Conservation (phyloP, 23 tunicate species). For the Halocynthia roretzi region DNA sequence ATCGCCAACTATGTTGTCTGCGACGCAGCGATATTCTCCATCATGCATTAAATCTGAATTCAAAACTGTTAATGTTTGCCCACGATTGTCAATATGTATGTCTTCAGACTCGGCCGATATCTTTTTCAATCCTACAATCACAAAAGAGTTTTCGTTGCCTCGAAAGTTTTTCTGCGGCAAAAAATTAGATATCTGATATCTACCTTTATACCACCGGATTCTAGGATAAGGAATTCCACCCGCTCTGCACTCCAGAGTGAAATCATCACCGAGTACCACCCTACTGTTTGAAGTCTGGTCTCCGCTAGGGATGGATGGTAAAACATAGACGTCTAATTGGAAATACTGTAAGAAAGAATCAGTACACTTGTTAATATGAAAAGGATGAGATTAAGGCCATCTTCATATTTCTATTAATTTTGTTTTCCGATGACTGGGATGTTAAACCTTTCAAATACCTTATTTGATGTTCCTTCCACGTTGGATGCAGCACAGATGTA, state of each 20-base stretch:
- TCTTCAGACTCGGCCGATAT: conserved; percentile 47
- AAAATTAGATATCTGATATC: neutral
- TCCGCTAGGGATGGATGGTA: conserved; percentile 45
- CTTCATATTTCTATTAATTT: neutral
- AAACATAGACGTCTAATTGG: conserved; percentile 74
- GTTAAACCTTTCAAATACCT: conserved; percentile 49
- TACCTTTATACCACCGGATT: conserved; percentile 88
- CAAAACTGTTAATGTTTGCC: conserved; percentile 49
- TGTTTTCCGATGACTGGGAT: too few relatives aligned
- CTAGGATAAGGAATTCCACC: conserved; percentile 79
- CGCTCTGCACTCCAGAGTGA: conserved; percentile 42
- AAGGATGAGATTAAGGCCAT: neutral
- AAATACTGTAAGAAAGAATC: conserved; percentile 30
- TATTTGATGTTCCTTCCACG: conserved; percentile 57
- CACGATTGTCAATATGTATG: conserved; percentile 27
- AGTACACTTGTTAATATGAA: neutral
- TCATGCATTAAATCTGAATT: conserved; percentile 57
- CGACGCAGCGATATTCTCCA: conserved; percentile 59
- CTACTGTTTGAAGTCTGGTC: conserved; percentile 31
- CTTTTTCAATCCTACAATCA: conserved; percentile 20
- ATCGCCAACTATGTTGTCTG: conserved; percentile 74
- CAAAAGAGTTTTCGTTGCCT: neutral
- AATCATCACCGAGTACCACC: conserved; percentile 33
- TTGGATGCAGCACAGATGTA: conserved; percentile 77
- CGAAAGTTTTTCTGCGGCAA: neutral